Base-by-base conservation (phyloP, 2,797 vertebrate species). In the Parotocinclus haroldoi region DNA sequence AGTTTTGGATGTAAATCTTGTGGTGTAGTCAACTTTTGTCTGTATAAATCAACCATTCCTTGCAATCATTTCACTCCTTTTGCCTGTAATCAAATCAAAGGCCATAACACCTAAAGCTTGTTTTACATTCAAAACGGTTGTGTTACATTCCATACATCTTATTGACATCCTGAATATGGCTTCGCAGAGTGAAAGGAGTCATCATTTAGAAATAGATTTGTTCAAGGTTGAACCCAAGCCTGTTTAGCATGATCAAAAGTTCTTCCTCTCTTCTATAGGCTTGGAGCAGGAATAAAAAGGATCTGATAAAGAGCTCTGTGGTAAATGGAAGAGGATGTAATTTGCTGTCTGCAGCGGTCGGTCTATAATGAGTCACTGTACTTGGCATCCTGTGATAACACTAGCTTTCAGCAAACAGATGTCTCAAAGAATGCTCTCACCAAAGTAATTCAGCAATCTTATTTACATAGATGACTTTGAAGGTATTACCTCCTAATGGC, bases 121-220 rank as follows among this genome's bases (percentile, higher is more conserved):
- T 59, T 70, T 71, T 76, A 67, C 62, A 68, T 68, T 67, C 57
- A 58, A 57, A 64, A 62, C 46, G 49, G 38, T 0, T 65, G 75
- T 62, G 76, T 56, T 69, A 71, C 64, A 76, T 74, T 68, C 73
- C 57, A 71, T 63, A 76, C 75, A 65, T 53, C 46, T 57, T 82
- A 79, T 80, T 80, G 71, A 76, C 64, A 59, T 70, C 69, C 48
- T 56, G 55, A 45, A 64, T 76, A 67, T 63, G 72, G 69, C 42
- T 0, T 19, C 42, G 54, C 45, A 11, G 36, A 54, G 36, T 9
- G 50, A 59, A 54, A 69, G 38, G 19, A 18, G 55, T 27, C 27
- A 7, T 10, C n/a, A 18, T 66, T 60, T 50, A 45, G 44, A 27
- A 14, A 52, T 37, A 40, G 45, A 75, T 36, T 55, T 10, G 37